Evolutionary conservation across 2,113 vertebrate species (phyloP).

Genomic region (cattle (Bos taurus)): DNA sequence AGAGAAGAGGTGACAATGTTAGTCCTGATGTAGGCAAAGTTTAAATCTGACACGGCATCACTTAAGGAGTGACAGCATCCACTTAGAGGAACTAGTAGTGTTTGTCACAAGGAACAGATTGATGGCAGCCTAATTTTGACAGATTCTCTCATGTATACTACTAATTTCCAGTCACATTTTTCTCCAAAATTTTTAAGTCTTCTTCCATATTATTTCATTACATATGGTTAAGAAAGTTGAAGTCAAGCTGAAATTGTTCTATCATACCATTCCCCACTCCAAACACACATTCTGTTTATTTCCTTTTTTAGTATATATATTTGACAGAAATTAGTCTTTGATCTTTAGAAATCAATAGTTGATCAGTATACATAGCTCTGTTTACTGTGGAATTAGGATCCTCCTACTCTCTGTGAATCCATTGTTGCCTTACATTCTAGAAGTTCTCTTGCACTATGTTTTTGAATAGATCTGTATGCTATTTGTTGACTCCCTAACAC

Average conservation of each 20-base stretch:
- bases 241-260: neutral
- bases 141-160: neutral
- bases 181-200: neutral
- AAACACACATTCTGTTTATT: neutral
- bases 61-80: neutral
- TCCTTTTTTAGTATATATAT: too few species aligned
- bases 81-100: too few species aligned
- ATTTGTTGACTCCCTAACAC: neutral
- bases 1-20: neutral
- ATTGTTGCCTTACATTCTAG: neutral
- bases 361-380: neutral
- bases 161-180: neutral
- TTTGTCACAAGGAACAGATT: too few species aligned
- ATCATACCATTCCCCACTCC: fast-evolving
- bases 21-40: fast-evolving
- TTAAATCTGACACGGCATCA: neutral
- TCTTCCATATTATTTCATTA: neutral
- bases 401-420: neutral
- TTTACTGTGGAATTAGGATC: neutral
- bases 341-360: neutral
- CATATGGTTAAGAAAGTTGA: neutral
- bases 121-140: neutral
- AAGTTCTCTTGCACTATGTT: neutral
- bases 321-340: neutral
- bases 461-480: neutral